A percentile compares a stretch with the other conserved stretches of the same genome.
Evolutionary conservation across 2,113 vertebrate species (phyloP).

Genomic region (Xyrauchen texanus): DNA sequence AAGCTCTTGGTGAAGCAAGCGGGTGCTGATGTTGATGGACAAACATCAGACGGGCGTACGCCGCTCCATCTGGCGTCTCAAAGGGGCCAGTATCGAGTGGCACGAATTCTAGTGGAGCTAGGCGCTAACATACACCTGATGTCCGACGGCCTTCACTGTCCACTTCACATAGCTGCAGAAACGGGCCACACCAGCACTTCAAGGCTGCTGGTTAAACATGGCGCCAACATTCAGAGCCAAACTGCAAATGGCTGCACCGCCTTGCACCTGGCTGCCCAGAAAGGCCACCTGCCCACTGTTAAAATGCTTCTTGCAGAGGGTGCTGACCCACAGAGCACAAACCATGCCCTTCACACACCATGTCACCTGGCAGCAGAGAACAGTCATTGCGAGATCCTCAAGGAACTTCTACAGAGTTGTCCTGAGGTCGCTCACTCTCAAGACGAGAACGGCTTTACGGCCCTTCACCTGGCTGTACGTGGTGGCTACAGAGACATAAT

Average conservation of each 20-base stretch:
- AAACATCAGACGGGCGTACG: constrained; percentile 86
- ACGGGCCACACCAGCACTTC: constrained; percentile 95
- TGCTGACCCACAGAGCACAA: constrained; percentile 68
- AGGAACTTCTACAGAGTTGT: constrained; percentile 78
- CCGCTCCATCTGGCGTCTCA: constrained; percentile 91
- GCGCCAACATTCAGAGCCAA: constrained; percentile 71
- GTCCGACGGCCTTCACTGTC: constrained; percentile 71
- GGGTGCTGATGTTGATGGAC: constrained; percentile 77
- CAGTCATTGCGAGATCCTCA: constrained; percentile 81
- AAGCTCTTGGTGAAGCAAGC: constrained; percentile 91
- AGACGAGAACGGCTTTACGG: constrained; percentile 78
- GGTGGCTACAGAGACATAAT: constrained; percentile 75
- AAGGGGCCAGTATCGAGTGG: constrained; percentile 91
- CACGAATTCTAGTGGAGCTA: constrained; percentile 89
- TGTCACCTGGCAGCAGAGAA: constrained; percentile 84
- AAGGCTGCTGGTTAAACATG: constrained; percentile 86
- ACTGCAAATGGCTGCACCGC: constrained; percentile 80
- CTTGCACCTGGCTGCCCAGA: constrained; percentile 84
- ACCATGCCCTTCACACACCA: constrained; percentile 71
- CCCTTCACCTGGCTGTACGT: constrained; percentile 79
- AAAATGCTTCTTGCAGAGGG: constrained; percentile 86
- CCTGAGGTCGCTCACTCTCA: constrained; percentile 64
- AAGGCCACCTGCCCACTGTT: constrained; percentile 83
- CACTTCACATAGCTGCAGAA: constrained; percentile 88
- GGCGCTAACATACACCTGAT: constrained; percentile 75